Percentiles rank a stretch among this genome's conserved stretches.
phyloP scores from a whole-genome alignment of 2,797 vertebrate genomes.

The Tenualosa ilisha region DNA sequence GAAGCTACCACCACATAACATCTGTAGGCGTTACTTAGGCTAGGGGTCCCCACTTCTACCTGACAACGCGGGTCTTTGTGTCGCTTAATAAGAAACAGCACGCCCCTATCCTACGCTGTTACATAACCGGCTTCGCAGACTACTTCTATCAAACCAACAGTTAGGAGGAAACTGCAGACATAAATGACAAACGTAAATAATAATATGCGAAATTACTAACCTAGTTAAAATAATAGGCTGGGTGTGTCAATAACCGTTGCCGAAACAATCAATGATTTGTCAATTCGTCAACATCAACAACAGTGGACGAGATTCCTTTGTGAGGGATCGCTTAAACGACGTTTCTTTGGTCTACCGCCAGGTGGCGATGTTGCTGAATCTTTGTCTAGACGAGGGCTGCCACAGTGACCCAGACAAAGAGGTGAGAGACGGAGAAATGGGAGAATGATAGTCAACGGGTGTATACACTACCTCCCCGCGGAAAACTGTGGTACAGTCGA shows the following conservation, averaged over 20 bases:
- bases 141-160: neutral
- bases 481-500: conserved; percentile 13
- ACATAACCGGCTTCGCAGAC: conserved; percentile 8
- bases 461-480: neutral
- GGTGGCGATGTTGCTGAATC: conserved; percentile 66
- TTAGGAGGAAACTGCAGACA: neutral
- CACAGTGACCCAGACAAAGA: conserved; percentile 69
- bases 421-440: conserved; percentile 46
- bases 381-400: conserved; percentile 57
- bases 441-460: conserved; percentile 47
- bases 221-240: neutral
- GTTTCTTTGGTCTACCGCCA: conserved; percentile 51
- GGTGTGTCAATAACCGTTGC: neutral
- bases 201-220: neutral
- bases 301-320: neutral
- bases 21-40: neutral
- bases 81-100: conserved; percentile 6
- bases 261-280: neutral
- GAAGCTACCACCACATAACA: neutral
- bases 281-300: neutral
- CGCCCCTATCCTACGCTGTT: neutral
- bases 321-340: neutral
- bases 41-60: conserved; percentile 37
- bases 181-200: neutral
- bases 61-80: conserved; percentile 53